These are phyloP conservation scores for Myotis myotis DNA, from an alignment of 2,797 vertebrate species.

Conservation along the genomic window DNA sequence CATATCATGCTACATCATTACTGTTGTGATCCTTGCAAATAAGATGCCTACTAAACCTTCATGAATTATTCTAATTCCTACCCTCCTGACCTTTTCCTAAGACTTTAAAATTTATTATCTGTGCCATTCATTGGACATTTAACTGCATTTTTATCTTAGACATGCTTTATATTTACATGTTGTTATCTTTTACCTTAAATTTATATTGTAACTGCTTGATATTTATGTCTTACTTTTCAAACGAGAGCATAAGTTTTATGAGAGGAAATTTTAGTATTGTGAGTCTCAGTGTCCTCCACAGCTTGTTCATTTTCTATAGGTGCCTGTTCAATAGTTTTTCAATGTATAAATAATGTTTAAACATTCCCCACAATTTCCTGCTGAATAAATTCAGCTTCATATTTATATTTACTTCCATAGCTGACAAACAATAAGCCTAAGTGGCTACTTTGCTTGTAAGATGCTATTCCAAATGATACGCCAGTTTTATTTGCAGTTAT, in stretches of 20 bases:
- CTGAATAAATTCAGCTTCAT: constrained; percentile 3
- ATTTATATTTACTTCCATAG: neutral
- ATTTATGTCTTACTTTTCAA: neutral
- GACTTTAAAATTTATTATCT: neutral
- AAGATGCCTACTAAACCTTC: neutral
- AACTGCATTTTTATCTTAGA: neutral
- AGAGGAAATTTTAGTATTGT: neutral
- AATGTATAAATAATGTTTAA: neutral
- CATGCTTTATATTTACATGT: neutral
- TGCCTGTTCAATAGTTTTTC: neutral
- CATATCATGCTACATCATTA: neutral
- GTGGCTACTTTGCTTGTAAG: constrained; percentile 13
- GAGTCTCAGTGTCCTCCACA: neutral
- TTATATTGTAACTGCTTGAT: neutral
- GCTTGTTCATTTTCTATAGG: neutral
- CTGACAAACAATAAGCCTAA: neutral
- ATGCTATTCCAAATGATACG: neutral
- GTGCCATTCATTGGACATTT: neutral
- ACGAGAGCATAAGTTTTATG: neutral
- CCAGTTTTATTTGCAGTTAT: constrained; percentile 14
- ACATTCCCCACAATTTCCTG: neutral
- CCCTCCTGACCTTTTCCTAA: neutral
- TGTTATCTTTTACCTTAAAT: neutral
- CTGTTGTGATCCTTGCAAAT: neutral
- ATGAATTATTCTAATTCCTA: neutral